Evolutionary conservation across 2,888 invertebrate species (phyloP).

Genomic region (Latheticus oryzae): DNA sequence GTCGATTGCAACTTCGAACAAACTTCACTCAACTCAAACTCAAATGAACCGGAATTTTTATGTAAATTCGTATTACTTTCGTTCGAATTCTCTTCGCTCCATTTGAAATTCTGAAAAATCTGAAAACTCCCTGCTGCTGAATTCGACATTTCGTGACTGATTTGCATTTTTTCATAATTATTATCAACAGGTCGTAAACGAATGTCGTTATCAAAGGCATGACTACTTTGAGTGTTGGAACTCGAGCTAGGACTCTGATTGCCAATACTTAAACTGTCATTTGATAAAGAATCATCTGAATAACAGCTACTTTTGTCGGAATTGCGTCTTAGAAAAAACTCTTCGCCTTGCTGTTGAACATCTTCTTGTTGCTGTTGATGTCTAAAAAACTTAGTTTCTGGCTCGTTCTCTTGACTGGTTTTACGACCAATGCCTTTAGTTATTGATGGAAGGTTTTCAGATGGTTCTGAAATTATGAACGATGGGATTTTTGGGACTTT

Average conservation of each 20-base stretch:
- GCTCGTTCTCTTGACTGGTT: conserved; percentile 74
- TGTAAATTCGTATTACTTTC: conserved; percentile 50
- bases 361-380: conserved; percentile 36
- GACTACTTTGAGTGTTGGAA: conserved; percentile 62
- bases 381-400: conserved; percentile 38
- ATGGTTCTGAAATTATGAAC: conserved; percentile 80
- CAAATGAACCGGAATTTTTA: conserved; percentile 68
- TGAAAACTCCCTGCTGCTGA: conserved; percentile 59
- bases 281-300: conserved; percentile 80
- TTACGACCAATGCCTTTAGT: conserved; percentile 76
- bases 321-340: conserved; percentile 71
- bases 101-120: conserved; percentile 60
- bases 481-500: conserved; percentile 67
- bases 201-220: conserved; percentile 58
- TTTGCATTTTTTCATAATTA: conserved; percentile 57
- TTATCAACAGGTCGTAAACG: conserved; percentile 55
- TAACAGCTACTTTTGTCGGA: conserved; percentile 78
- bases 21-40: conserved; percentile 80
- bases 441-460: conserved; percentile 82
- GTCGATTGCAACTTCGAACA: conserved; percentile 84
- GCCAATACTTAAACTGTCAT: conserved; percentile 68
- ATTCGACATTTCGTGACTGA: conserved; percentile 59
- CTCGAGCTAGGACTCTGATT: conserved; percentile 65
- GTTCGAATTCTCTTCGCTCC: conserved; percentile 37
- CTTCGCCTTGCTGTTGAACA: conserved; percentile 47